Conservation (phyloP, 2,797 vertebrate species). For the Acropternis orthonyx region DNA sequence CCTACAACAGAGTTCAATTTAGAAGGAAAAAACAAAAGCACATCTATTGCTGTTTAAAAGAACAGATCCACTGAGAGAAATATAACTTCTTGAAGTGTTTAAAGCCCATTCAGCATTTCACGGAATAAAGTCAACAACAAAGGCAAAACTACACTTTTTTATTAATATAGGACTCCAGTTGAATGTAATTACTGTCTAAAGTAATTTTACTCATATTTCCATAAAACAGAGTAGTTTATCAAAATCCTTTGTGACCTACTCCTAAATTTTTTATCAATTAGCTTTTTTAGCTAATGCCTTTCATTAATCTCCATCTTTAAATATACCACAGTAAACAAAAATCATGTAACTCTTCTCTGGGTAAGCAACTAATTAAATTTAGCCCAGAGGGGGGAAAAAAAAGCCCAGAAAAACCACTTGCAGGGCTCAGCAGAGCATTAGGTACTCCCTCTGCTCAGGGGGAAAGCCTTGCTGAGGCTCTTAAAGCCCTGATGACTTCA, state of each 20-base stretch:
- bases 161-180: neutral
- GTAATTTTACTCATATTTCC: neutral
- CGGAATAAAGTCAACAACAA: neutral
- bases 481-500: neutral
- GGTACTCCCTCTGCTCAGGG: neutral
- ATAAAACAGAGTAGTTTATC: neutral
- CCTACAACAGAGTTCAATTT: neutral
- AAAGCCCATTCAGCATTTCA: neutral
- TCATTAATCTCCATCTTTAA: slow-evolving; percentile 27
- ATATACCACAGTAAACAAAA: neutral
- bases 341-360: neutral
- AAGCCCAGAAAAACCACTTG: neutral
- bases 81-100: neutral
- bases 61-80: neutral
- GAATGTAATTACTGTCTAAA: neutral
- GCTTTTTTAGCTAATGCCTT: neutral
- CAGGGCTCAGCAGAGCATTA: neutral
- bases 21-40: neutral
- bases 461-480: neutral
- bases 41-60: neutral
- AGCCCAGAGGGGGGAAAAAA: neutral
- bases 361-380: neutral
- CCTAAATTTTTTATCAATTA: neutral
- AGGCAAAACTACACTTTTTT: neutral
- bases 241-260: slow-evolving; percentile 19